Percentiles rank a stretch among this genome's conserved stretches.
Conservation (phyloP, 2,113 vertebrate species). For the Lampris megalopsis region DNA sequence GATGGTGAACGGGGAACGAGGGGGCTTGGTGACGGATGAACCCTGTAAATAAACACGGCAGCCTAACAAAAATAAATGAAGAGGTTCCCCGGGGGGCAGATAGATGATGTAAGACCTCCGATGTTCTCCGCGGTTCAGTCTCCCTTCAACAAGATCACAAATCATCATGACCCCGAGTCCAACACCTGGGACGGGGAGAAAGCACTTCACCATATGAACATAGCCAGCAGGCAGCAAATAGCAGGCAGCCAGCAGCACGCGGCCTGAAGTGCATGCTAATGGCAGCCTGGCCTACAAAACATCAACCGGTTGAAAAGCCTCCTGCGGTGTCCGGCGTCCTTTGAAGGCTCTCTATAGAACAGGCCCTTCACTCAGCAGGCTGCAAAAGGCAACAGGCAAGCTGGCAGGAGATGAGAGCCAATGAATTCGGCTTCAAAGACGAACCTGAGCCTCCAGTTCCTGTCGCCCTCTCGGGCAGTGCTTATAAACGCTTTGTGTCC, state of each 20-base stretch:
- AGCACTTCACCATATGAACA: slow-evolving; percentile 24
- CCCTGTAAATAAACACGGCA: slow-evolving; percentile 24
- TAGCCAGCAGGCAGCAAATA: slow-evolving; percentile 15
- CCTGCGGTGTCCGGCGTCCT: slow-evolving; percentile 3
- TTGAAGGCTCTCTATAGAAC: slow-evolving; percentile 18
- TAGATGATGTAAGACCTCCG: slow-evolving; percentile 26
- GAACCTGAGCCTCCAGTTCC: not conserved
- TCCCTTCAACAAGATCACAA: slow-evolving; percentile 44
- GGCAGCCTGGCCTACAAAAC: not conserved
- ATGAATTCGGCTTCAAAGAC: not conserved
- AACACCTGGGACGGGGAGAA: slow-evolving; percentile 47
- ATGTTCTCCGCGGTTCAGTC: slow-evolving; percentile 22
- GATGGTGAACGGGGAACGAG: not conserved
- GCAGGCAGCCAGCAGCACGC: slow-evolving; percentile 13
- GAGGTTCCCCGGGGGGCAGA: not conserved
- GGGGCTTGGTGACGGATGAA: slow-evolving; percentile 7
- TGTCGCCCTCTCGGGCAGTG: not conserved
- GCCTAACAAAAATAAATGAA: not conserved
- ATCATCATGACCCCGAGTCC: slow-evolving; percentile 36
- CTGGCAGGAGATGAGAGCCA: slow-evolving; percentile 27
- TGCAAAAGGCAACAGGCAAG: not conserved
- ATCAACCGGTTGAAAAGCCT: slow-evolving; percentile 8
- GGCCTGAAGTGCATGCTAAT: slow-evolving; percentile 9
- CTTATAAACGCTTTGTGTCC: not conserved
- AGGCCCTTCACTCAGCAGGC: not conserved